Evolutionary conservation across 2,797 vertebrate species (phyloP), one percentile per base, ranked within the genome.

Genomic region (Astyanax mexicanus): DNA sequence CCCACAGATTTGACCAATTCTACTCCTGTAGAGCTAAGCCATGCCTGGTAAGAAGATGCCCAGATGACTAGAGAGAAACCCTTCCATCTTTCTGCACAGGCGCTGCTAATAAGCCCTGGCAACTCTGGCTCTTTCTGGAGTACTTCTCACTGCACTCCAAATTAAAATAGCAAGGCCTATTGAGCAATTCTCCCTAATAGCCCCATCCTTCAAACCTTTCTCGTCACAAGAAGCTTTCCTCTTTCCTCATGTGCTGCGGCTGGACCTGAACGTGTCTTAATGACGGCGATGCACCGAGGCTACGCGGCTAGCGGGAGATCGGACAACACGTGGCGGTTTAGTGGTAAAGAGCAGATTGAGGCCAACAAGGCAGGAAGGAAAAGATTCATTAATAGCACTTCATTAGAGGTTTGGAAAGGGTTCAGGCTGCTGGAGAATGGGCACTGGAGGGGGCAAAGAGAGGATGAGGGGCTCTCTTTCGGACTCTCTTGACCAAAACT

Each of bases 341-440:
- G 64, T 27, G 35, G 70, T 17, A 23, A 37, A 55, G 38, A 65
- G 27, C 8, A 64, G 47, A 10, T 13, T 21, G 45, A 35, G 6
- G n/a, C 66, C 49, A 74, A 12, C n/a, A 45, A 72, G 42, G 27
- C 17, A 44, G 88, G 90, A 85, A 91, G 90, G 92, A 93, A 92
- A 92, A 93, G 88, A 94, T 94, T 94, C 91, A 94, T 94, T 95
- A 95, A 92, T 86, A 90, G 91, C 88, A 94, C 93, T 95, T 94
- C 92, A 95, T 95, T 95, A 94, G 92, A 91, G 88, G 84, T 78
- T 88, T 87, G 88, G 49, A 73, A 19, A 64, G 80, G 38, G 64
- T 75, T 52, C 47, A 65, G 38, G 15, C 12, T 58, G 40, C 64
- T 51, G 55, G 10, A 57, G 51, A 58, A 78, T 66, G 23, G 51